phyloP scores from a whole-genome alignment of 2,113 vertebrate species.

The Peromyscus leucopus region DNA sequence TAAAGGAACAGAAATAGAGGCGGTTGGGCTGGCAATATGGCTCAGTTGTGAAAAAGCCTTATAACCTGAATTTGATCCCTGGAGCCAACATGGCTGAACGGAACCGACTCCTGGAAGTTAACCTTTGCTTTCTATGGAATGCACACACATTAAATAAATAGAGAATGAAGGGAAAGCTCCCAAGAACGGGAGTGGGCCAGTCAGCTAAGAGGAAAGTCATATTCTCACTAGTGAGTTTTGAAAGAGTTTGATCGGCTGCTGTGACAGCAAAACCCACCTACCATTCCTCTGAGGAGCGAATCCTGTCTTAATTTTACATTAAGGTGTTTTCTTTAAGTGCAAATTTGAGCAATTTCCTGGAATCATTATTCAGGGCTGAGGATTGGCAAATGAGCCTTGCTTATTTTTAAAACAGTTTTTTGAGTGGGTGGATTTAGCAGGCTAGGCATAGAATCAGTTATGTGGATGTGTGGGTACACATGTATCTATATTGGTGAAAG shows the following conservation, averaged over 20 bases:
- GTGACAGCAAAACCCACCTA: slow-evolving; percentile 79
- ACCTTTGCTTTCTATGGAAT: not conserved
- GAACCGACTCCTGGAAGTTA: not conserved
- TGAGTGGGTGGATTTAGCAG: slow-evolving; percentile 56
- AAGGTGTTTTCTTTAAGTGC: not conserved
- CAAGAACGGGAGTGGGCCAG: not conserved
- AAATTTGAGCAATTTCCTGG: not conserved
- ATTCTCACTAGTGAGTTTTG: not conserved
- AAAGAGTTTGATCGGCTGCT: slow-evolving; percentile 62
- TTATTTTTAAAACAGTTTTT: slow-evolving; percentile 42
- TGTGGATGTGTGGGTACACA: not conserved
- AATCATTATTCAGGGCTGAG: slow-evolving; percentile 34
- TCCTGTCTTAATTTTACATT: not conserved
- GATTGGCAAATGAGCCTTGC: slow-evolving; percentile 59
- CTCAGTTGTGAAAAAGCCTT: not conserved
- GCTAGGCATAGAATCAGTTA: not conserved
- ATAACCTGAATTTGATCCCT: not conserved
- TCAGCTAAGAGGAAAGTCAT: not conserved
- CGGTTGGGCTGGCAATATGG: not conserved
- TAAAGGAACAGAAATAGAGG: not conserved
- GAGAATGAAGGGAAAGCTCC: not conserved
- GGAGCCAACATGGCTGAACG: not conserved
- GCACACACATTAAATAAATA: not conserved
- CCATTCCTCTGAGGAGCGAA: not conserved
- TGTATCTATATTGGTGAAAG: slow-evolving; percentile 45